Evolutionary conservation across 2,888 invertebrate genomes (phyloP), one percentile per base, ranked within the genome.

Genomic region (Apodemia mormo): DNA sequence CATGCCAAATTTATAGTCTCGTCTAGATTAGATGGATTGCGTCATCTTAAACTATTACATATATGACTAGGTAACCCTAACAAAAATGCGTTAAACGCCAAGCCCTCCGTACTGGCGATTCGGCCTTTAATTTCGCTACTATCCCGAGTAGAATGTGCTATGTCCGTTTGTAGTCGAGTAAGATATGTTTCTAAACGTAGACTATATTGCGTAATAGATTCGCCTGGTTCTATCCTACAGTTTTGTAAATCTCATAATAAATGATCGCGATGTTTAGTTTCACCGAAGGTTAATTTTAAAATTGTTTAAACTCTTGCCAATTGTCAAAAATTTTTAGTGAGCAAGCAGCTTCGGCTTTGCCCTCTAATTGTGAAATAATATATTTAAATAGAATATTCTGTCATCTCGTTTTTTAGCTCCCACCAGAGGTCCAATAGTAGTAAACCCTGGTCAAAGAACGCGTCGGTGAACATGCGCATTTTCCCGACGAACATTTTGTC

Each of bases 311-410:
- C 14, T 56, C 56, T 0, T 3, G 4, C 56, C 67, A 67, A 2
- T 52, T 67, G 22, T 67, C 67, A n/a, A 67, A 67, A 5, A 67
- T 10, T 67, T 67, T 58, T 10, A 67, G 33, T 5, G 67, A 67
- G 7, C 67, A 67, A 22, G 67, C 67, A 29, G 67, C 52, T 40
- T 67, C 67, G n/a, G 67, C 67, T 56, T 67, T 67, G 37, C 56
- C 56, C 29, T 56, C 56, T 56, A 29, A 29, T 56, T 56, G 56
- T 10, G 56, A 56, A 8, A 56, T 6, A 29, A 56, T 56, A 14
- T 56, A 56, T 10, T 56, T 56, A 8, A 56, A 56, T 2, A 56
- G 45, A 8, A 56, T 56, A 2, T 29, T 56, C 14, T 56, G 56
- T 29, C n/a, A 45, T 22, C 22, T 22, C 10, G 2, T 65, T 65